These are phyloP conservation scores for Ciona savignyi DNA, from an alignment of 23 tunicate species.

Conservation along the genomic window DNA sequence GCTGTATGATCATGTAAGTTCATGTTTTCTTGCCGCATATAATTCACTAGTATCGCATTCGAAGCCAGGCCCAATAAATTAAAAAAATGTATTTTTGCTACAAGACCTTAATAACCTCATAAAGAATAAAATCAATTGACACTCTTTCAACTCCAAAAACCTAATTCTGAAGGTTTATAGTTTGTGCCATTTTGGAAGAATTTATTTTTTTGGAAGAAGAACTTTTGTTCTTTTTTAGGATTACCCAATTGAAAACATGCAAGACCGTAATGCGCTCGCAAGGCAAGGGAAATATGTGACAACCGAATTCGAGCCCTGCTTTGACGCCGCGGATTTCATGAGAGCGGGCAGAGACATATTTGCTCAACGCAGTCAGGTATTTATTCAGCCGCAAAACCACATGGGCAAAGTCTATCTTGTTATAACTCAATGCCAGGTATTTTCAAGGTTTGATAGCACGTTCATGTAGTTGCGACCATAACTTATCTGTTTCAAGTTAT, in stretches of 20 bases:
- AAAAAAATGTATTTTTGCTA: too few species aligned
- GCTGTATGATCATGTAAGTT: conserved; percentile 67
- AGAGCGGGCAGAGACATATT: conserved; percentile 90
- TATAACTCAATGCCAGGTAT: background rate
- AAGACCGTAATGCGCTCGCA: conserved; percentile 70
- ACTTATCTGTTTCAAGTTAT: background rate
- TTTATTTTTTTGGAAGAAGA: too few species aligned
- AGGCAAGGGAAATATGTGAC: conserved; percentile 62
- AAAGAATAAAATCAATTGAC: too few species aligned
- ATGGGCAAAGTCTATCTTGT: background rate
- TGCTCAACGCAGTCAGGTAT: conserved; percentile 87
- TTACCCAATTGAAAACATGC: conserved; percentile 51
- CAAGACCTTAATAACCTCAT: too few species aligned
- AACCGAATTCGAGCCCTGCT: conserved; percentile 93
- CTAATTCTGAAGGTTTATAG: too few species aligned
- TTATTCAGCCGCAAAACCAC: background rate
- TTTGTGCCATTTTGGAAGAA: too few species aligned
- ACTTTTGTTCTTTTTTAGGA: too few species aligned
- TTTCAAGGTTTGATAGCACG: background rate
- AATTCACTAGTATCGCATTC: background rate
- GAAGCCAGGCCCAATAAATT: too few species aligned
- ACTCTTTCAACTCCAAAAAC: too few species aligned
- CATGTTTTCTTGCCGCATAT: background rate
- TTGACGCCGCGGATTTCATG: conserved; percentile 96
- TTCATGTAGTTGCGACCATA: background rate